Conservation (phyloP, 2,797 vertebrate genomes). For the Ctenochaetus hawaiiensis region DNA sequence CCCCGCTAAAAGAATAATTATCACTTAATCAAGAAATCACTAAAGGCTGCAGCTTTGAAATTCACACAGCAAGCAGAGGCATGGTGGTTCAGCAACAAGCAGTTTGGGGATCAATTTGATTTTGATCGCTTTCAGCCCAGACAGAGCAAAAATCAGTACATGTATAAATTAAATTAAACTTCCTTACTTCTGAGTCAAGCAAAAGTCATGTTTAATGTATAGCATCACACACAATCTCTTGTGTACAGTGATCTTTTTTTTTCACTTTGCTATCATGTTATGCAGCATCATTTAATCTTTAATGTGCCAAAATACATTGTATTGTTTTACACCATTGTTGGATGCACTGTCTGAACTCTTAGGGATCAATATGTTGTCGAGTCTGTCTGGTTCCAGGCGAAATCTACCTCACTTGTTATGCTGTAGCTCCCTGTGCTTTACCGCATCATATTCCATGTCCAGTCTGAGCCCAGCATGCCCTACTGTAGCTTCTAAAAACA, state of each 20-base stretch:
- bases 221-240: constrained; percentile 19
- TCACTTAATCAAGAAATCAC: constrained; percentile 24
- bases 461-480: constrained; percentile 39
- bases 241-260: constrained; percentile 7
- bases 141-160: constrained; percentile 11
- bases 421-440: constrained; percentile 56
- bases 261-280: background rate
- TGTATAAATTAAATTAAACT: constrained; percentile 6
- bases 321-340: constrained; percentile 51
- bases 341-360: constrained; percentile 60
- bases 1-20: constrained; percentile 20
- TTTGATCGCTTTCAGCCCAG: constrained; percentile 23
- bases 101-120: constrained; percentile 6
- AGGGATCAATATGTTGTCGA: constrained; percentile 67
- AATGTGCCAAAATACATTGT: background rate
- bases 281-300: constrained; percentile 16
- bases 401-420: constrained; percentile 53
- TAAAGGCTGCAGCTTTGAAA: constrained; percentile 21
- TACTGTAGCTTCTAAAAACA: constrained; percentile 70
- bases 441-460: constrained; percentile 51
- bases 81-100: background rate
- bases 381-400: constrained; percentile 53
- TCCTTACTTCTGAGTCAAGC: constrained; percentile 21
- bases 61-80: background rate
- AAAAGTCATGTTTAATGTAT: constrained; percentile 18